Evolutionary conservation across 2,888 invertebrate species (phyloP).

Genomic region (Camptogramma bilineatum): DNA sequence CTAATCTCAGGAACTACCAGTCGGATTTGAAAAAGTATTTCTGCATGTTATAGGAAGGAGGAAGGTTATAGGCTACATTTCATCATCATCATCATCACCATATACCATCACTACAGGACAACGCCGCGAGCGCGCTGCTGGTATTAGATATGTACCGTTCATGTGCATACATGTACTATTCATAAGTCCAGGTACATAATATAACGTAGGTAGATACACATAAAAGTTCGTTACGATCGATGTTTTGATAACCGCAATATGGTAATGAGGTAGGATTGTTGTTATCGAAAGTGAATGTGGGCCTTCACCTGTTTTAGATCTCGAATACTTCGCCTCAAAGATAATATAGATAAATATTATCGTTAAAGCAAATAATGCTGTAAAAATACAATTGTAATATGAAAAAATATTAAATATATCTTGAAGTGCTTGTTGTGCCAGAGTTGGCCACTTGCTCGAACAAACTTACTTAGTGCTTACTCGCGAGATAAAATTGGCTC

Average conservation of each 20-base stretch:
- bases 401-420: conserved; percentile 24
- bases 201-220: conserved; percentile 11
- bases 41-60: no score
- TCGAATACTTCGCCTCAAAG: conserved; percentile 13
- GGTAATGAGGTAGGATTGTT: conserved; percentile 48
- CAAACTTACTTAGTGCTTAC: no score
- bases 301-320: conserved; percentile 53
- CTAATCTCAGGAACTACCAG: no score
- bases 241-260: conserved; percentile 51
- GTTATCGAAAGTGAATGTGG: conserved; percentile 50
- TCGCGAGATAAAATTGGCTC: neutral
- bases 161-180: no score
- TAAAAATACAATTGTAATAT: conserved; percentile 26
- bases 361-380: conserved; percentile 34
- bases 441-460: no score
- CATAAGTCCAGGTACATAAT: neutral
- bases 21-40: no score
- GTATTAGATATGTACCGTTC: no score
- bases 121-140: no score
- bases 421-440: no score
- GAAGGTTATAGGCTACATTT: no score
- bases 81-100: no score
- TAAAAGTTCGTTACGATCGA: conserved; percentile 38
- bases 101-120: no score
- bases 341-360: conserved; percentile 41